Conservation (phyloP, 64 coral and sea anemone genomes). For the Montipora capricornis region DNA sequence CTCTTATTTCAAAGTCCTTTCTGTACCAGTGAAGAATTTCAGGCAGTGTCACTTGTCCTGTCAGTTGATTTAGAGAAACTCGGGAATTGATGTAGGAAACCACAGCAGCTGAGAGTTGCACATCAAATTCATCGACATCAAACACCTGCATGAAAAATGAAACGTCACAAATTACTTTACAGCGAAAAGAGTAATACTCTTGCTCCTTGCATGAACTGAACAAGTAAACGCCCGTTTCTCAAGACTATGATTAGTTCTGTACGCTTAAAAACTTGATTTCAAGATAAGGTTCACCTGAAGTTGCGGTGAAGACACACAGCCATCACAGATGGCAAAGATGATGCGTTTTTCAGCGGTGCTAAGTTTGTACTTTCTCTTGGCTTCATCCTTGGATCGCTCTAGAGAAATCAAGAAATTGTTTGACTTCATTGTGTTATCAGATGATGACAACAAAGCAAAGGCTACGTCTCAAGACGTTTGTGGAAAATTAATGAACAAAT, state of each 20-base stretch:
- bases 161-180: no score
- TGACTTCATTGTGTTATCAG: no score
- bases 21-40: slow-evolving; percentile 92
- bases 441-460: no score
- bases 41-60: slow-evolving; percentile 81
- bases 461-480: no score
- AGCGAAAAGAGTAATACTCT: no score
- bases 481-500: background rate
- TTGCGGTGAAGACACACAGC: slow-evolving; percentile 81
- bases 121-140: slow-evolving; percentile 77
- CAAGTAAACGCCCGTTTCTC: no score
- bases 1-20: slow-evolving; percentile 75
- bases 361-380: slow-evolving; percentile 78
- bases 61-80: slow-evolving; percentile 48
- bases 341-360: slow-evolving; percentile 65
- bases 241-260: no score
- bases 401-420: background rate
- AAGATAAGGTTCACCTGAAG: slow-evolving; percentile 77
- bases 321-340: slow-evolving; percentile 91
- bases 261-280: background rate
- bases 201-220: no score
- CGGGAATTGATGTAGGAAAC: slow-evolving; percentile 72
- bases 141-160: slow-evolving; percentile 52
- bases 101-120: slow-evolving; percentile 56
- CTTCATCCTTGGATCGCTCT: slow-evolving; percentile 82